Base-by-base conservation (phyloP, 2,888 invertebrate species). In the Emesis russula region DNA sequence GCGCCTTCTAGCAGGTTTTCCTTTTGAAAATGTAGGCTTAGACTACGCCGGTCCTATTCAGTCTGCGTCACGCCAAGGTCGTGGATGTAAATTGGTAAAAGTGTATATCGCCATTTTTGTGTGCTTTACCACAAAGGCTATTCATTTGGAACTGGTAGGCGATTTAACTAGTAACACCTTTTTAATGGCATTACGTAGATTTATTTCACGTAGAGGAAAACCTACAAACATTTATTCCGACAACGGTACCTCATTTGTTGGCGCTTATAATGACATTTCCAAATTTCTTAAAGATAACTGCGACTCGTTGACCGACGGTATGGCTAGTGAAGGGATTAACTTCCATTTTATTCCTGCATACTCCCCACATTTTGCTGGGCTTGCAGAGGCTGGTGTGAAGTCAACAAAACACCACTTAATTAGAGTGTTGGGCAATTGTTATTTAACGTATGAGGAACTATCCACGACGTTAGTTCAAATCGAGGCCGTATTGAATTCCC, bases 21-120 rank as follows among this genome's bases (percentile, higher is more conserved):
- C 91, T 0, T 92, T 92, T 71, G 44, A 86, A n/a, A 82, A 9
- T 36, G 84, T 84, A 0, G 94, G 90, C 0, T 68, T 93, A 0
- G 92, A 93, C 74, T 95, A 92, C 36, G 93, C 93, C 0, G 95
- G 95, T 4, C 93, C 92, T 1, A 85, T 91, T 1, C 58, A 48
- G 31, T 77, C 66, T 5, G 88, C 83, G 18, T 88, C 75, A 78
- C 85, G 89, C 38, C 81, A 88, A 58, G 83, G 91, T 48, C 90
- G 92, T 58, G 92, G 93, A 74, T 93, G 90, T 83, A 90, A 71
- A 44, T 18, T 94, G 1, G 84, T 92, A 5, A 94, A 71, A 36
- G 13, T n/a, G 0, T 71, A 38, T 18, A 71, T 71, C 6, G 71
- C 71, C 3, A 18, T 38, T 38, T 38, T 71, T 18, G 36, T 36